Evolutionary conservation across 2,113 vertebrate species (phyloP).

Genomic region (Mus pahari): DNA sequence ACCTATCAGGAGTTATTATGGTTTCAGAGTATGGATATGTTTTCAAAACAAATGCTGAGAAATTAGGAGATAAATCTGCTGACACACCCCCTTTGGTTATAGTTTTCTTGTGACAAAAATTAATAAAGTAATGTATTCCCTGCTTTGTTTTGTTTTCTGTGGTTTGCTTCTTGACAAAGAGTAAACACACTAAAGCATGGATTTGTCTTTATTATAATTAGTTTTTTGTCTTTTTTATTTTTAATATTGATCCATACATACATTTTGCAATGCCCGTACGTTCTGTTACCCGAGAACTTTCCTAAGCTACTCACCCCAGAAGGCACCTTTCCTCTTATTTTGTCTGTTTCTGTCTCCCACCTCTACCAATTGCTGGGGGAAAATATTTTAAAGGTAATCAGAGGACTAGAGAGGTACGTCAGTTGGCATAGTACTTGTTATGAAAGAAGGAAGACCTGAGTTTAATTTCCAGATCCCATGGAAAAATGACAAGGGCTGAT

Average conservation of each 20-base stretch:
- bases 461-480: neutral
- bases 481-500: neutral
- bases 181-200: neutral
- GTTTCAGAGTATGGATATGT: neutral
- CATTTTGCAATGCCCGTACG: neutral
- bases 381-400: conserved; percentile 4
- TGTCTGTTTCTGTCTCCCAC: neutral
- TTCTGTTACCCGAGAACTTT: neutral
- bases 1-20: neutral
- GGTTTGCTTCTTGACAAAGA: neutral
- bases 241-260: neutral
- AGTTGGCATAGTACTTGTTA: neutral
- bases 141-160: neutral
- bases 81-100: too few species aligned
- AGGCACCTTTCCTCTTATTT: neutral
- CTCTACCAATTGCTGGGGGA: neutral
- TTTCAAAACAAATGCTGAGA: neutral
- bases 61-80: too few species aligned
- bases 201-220: too few species aligned
- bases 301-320: neutral
- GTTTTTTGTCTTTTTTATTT: neutral
- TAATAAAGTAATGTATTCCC: neutral
- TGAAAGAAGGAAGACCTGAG: neutral
- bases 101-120: neutral
- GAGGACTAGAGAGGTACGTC: neutral